These are phyloP conservation scores for Eunapius fragilis DNA, from an alignment of 37 sponge, comb jelly and placozoan genomes.

Conservation along the genomic window DNA sequence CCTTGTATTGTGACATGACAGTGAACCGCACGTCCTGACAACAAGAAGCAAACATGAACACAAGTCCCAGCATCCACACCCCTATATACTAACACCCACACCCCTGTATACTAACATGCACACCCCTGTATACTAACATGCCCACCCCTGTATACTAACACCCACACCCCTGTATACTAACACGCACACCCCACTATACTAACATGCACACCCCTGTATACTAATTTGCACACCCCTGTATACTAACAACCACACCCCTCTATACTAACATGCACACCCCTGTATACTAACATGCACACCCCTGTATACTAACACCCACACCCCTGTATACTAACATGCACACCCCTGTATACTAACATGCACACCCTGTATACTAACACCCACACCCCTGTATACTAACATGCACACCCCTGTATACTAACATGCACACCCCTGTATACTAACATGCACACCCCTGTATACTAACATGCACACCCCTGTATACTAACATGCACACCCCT, in stretches of 20 bases:
- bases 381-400: neutral
- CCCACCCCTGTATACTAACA: constrained; percentile 50
- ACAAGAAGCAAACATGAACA: too few relatives aligned
- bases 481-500: neutral
- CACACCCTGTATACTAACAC: too few relatives aligned
- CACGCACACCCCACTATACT: neutral
- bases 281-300: neutral
- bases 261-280: neutral
- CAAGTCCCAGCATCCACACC: neutral
- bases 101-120: constrained; percentile 2
- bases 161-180: neutral
- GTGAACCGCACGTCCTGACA: constrained; percentile 50
- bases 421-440: neutral
- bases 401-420: neutral
- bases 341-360: constrained; percentile 58
- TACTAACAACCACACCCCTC: too few relatives aligned
- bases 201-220: neutral
- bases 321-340: neutral
- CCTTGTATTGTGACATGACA: constrained; percentile 39
- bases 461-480: constrained; percentile 20
- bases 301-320: constrained; percentile 6
- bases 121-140: neutral
- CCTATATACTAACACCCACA: neutral
- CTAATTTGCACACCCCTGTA: constrained; percentile 13
- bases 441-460: constrained; percentile 17